Evolutionary conservation across 1,140 invertebrate species (phyloP).

Genomic region (Kradibia gibbosae): DNA sequence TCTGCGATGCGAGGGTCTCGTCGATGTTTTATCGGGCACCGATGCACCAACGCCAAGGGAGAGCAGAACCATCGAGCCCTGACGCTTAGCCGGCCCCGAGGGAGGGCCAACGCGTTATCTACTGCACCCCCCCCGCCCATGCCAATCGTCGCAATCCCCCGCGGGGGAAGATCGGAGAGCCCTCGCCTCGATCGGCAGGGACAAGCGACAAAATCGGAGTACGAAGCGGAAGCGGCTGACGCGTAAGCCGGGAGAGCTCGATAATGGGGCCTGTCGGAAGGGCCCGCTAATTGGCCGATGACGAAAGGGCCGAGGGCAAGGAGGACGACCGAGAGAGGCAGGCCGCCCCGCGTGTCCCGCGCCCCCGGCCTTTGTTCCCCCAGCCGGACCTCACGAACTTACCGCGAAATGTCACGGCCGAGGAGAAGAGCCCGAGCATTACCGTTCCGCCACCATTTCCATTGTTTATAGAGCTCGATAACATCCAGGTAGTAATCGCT

Average conservation of each 20-base stretch:
- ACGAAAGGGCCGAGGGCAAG: slow-evolving; percentile 38
- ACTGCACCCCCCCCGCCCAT: too few relatives aligned
- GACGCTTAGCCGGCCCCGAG: too few relatives aligned
- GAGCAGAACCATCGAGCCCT: neutral
- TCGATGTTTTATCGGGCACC: neutral
- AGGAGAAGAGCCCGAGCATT: slow-evolving; percentile 14
- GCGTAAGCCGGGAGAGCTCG: neutral
- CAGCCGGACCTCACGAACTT: slow-evolving; percentile 48
- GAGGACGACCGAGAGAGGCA: slow-evolving; percentile 45
- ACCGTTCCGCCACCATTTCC: slow-evolving; percentile 30
- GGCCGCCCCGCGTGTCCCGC: slow-evolving; percentile 13
- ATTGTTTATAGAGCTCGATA: slow-evolving; percentile 43
- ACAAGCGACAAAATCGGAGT: neutral
- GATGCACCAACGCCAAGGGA: neutral
- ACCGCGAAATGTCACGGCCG: slow-evolving; percentile 8
- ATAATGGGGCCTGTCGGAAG: slow-evolving; percentile 2
- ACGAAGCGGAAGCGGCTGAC: slow-evolving; percentile 4
- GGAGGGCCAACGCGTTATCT: too few relatives aligned
- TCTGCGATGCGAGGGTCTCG: too few relatives aligned
- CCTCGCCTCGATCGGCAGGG: neutral
- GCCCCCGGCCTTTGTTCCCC: slow-evolving; percentile 36
- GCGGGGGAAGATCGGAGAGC: neutral
- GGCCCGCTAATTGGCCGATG: slow-evolving; percentile 34
- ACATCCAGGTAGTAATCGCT: slow-evolving; percentile 28
- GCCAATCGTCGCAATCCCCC: too few relatives aligned